Percentiles rank a stretch among this genome's conserved stretches.
Conservation (phyloP, 1,140 invertebrate species). For the Drosophila sucinea region DNA sequence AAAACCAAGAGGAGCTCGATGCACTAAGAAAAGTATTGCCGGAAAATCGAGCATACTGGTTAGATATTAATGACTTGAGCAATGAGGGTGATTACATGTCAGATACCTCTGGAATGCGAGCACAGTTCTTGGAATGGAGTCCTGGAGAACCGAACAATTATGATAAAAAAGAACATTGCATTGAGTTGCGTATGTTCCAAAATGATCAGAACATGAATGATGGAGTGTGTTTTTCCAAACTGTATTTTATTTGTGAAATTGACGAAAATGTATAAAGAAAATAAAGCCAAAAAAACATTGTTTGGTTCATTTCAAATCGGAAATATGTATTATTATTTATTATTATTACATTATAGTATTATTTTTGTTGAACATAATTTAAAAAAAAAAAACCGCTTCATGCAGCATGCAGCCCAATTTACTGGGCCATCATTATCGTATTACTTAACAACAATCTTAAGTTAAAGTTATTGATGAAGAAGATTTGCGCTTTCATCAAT, state of each 20-base stretch:
- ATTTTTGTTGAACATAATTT: no score
- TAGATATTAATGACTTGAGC: constrained; percentile 3
- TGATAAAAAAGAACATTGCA: not conserved
- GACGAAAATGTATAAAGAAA: not conserved
- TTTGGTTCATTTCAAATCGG: no score
- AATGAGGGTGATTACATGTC: not conserved
- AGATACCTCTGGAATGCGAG: not conserved
- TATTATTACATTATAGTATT: no score
- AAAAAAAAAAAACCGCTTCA: no score
- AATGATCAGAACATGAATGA: not conserved
- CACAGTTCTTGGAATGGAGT: not conserved
- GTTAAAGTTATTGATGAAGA: no score
- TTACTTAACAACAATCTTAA: no score
- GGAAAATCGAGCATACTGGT: constrained; percentile 1
- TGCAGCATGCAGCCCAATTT: no score
- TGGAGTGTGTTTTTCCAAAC: not conserved
- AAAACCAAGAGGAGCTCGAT: constrained; percentile 5
- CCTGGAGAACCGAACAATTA: not conserved
- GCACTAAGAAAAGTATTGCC: not conserved
- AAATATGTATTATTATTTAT: not conserved
- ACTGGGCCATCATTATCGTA: no score
- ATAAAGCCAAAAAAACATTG: no score
- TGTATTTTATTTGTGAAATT: constrained; percentile 1
- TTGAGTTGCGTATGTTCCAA: not conserved
- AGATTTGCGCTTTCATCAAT: not conserved